Evolutionary conservation across 2,888 invertebrate species (phyloP).

Genomic region (Sinopyrophorus schimmeli): DNA sequence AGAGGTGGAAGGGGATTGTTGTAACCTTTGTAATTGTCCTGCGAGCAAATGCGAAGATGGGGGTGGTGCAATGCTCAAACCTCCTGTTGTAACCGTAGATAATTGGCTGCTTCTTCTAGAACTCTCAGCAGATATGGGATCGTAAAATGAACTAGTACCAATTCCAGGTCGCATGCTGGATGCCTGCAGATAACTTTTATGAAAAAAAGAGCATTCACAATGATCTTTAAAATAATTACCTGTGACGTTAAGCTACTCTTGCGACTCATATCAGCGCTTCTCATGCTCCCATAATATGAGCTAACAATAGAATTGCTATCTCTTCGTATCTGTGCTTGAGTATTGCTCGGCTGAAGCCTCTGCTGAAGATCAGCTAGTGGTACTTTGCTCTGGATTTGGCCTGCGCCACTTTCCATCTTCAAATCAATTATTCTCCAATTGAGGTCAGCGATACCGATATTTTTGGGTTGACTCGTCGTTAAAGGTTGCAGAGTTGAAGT

Average conservation of each 20-base stretch:
- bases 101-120: conserved; percentile 89
- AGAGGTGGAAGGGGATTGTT: conserved; percentile 46
- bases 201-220: background rate
- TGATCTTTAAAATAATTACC: conserved; percentile 44
- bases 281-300: conserved; percentile 91
- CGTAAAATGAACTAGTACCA: conserved; percentile 72
- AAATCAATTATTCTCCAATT: conserved; percentile 73
- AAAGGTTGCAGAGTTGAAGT: conserved; percentile 42
- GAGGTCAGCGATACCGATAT: conserved; percentile 65
- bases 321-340: conserved; percentile 67
- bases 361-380: conserved; percentile 60
- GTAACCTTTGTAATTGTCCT: conserved; percentile 61
- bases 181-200: conserved; percentile 43
- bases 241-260: conserved; percentile 72
- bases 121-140: conserved; percentile 88
- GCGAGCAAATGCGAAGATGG: conserved; percentile 59
- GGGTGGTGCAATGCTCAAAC: conserved; percentile 60
- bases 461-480: conserved; percentile 51
- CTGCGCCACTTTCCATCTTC: conserved; percentile 65
- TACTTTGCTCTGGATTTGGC: conserved; percentile 45
- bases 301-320: conserved; percentile 94
- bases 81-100: conserved; percentile 68
- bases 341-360: conserved; percentile 55
- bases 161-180: conserved; percentile 51
- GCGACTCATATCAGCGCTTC: conserved; percentile 68